Percentiles rank a stretch among this genome's conserved stretches.
phyloP scores from a whole-genome alignment of 2,797 vertebrate species.

The Peromyscus aztecus region DNA sequence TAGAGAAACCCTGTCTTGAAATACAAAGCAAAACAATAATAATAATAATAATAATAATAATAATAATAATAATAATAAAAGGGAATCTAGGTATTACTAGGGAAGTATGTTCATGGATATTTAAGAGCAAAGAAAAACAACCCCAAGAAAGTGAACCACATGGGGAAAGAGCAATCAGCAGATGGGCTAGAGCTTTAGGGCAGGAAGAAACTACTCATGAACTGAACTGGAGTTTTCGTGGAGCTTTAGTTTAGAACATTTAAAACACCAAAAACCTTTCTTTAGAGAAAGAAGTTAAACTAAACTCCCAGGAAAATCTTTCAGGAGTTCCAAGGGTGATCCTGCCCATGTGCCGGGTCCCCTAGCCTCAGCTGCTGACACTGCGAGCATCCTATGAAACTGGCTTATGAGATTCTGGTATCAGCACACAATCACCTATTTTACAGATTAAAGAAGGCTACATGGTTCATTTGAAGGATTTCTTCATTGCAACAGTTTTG shows the following conservation, averaged over 20 bases:
- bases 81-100: background rate
- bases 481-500: background rate
- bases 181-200: background rate
- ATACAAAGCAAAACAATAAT: too few relatives aligned
- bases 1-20: too few relatives aligned
- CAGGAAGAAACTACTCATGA: background rate
- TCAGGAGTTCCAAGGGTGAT: background rate
- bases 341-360: background rate
- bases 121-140: background rate
- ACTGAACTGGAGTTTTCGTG: background rate
- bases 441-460: background rate
- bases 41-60: too few relatives aligned
- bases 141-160: background rate
- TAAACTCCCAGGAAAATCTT: background rate
- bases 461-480: background rate
- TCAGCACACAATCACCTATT: background rate
- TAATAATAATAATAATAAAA: background rate
- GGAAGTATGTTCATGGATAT: background rate
- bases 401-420: background rate
- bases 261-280: background rate
- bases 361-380: background rate
- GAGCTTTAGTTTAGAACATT: constrained; percentile 6
- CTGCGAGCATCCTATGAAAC: background rate
- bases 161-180: background rate
- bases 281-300: constrained; percentile 8